Percentiles rank a stretch among this genome's conserved stretches.
Evolutionary conservation across 2,888 invertebrate genomes (phyloP).

Genomic region (Perdita meconis): DNA sequence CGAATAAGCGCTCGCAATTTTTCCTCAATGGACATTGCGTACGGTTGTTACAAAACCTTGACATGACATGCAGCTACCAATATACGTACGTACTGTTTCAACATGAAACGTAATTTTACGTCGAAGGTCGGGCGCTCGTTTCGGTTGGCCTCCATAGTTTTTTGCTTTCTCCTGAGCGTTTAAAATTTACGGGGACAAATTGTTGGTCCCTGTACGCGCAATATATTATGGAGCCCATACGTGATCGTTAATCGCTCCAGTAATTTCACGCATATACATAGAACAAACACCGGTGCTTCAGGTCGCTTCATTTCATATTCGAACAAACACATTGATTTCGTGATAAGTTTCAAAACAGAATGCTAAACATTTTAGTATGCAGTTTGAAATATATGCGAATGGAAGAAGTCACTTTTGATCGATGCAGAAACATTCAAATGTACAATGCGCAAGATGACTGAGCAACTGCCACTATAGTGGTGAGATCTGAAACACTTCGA

Average conservation of each 20-base stretch:
- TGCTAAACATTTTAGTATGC: not conserved
- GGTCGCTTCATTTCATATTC: not conserved
- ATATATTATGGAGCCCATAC: constrained; percentile 52
- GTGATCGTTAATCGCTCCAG: constrained; percentile 52
- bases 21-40: not conserved
- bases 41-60: constrained; percentile 3
- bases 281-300: constrained; percentile 6
- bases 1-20: not conserved
- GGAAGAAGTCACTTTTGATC: constrained; percentile 42
- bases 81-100: not conserved
- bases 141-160: constrained; percentile 23
- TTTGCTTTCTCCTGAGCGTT: constrained; percentile 60
- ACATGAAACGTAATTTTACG: constrained; percentile 3
- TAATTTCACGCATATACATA: constrained; percentile 53
- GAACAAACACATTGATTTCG: not conserved
- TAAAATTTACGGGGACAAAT: constrained; percentile 52
- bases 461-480: too few relatives aligned
- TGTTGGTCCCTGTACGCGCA: constrained; percentile 15
- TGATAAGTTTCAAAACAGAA: too few relatives aligned
- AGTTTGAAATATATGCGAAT: not conserved
- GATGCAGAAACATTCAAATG: not conserved
- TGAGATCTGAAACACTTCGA: too few relatives aligned
- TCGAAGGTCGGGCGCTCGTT: constrained; percentile 9
- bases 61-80: not conserved
- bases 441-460: not conserved